Base-by-base conservation (phyloP, 2,113 vertebrate species). In the Bostrychus sinensis region DNA sequence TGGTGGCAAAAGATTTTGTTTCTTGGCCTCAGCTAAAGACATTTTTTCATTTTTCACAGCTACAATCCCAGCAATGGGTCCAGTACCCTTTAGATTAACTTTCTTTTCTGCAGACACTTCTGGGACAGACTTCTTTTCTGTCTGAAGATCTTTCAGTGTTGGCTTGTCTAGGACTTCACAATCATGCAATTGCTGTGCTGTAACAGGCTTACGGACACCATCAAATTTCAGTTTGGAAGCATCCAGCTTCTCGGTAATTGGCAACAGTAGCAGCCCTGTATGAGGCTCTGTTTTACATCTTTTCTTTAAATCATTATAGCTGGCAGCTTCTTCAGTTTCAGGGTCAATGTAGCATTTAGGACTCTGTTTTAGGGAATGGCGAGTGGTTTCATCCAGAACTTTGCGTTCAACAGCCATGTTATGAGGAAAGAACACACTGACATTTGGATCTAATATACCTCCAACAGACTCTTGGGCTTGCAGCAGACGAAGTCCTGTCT, bases 81-180 rank as follows among this genome's bases (percentile, higher is more conserved):
- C 82, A 5, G 56, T 77, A 1, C 94, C 95, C 56, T 92, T 93
- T 39, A 96, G 88, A 80, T 14, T 39, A 17, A 93, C 88, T 23
- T 94, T 92, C 20, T 95, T 93, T 14, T 95, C 93, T 46, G 86
- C 77, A 0, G 94, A 88, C 0, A 96, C 91, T 37, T 95, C 92
- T 70, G 91, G 89, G 32, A 94, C 89, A 0, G 94, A 94, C 85
- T 92, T 94, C 69, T 95, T 91, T 0, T 94, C 94, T 69, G 92
- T 94, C 39, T 93, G 22, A 53, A 96, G 85, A 11, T 94, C 91
- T 62, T 93, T 91, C 64, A 95, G 80, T 0, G 93, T 95, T 1
- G 83, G 56, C 57, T 91, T 55, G 93, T 51, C 48, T 28, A 51
- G n/a, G 23, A 51, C 48, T 1, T 51, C 7, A 30, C 48, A 51